Evolutionary conservation across 2,113 vertebrate genomes (phyloP).

Genomic region (Elaphurus davidianus): DNA sequence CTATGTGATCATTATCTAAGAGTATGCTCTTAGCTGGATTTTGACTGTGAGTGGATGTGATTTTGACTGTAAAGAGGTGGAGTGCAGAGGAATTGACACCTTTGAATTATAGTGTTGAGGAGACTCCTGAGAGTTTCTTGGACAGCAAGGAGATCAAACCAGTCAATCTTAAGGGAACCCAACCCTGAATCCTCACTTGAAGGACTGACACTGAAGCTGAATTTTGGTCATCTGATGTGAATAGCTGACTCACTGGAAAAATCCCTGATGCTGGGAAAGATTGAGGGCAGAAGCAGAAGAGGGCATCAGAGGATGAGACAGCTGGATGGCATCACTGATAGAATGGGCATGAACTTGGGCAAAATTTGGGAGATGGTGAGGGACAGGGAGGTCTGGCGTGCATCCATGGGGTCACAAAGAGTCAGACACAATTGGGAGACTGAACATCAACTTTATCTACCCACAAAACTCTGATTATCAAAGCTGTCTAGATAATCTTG

Average conservation of each 20-base stretch:
- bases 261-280: background rate
- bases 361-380: background rate
- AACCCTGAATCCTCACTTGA: background rate
- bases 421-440: background rate
- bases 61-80: background rate
- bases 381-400: background rate
- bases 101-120: background rate
- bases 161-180: background rate
- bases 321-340: background rate
- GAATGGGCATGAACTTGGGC: background rate
- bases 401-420: background rate
- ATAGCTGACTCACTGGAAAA: background rate
- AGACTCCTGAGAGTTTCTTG: background rate
- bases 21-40: background rate
- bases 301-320: background rate
- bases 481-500: background rate
- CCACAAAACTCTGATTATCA: background rate
- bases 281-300: background rate
- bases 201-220: background rate
- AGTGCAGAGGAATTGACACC: fast-evolving
- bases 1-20: background rate
- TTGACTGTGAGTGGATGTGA: background rate
- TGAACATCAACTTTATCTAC: background rate
- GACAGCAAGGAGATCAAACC: background rate
- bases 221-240: background rate